A percentile compares a stretch with the other conserved stretches of the same genome.
These are phyloP conservation scores for Standfussiana lucernea DNA, from an alignment of 2,888 invertebrate genomes.

Conservation along the genomic window DNA sequence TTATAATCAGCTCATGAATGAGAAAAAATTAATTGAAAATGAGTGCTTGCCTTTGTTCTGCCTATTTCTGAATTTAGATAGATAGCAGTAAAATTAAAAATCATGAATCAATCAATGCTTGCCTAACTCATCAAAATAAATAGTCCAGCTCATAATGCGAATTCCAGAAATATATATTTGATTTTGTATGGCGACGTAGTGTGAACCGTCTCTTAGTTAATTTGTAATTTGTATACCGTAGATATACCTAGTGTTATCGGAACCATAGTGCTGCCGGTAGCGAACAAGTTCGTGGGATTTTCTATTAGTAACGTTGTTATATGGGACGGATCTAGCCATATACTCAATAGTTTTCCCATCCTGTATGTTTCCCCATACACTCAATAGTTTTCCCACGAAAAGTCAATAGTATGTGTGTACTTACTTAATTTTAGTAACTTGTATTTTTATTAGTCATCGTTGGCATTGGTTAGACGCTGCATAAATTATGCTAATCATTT, in stretches of 20 bases:
- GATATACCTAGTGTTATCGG: slow-evolving; percentile 9
- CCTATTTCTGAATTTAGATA: background rate
- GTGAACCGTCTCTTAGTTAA: slow-evolving; percentile 6
- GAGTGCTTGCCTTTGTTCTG: background rate
- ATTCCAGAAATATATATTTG: background rate
- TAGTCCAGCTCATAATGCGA: background rate
- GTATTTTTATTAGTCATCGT: slow-evolving; percentile 14
- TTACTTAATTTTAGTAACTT: background rate
- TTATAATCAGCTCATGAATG: slow-evolving; percentile 11
- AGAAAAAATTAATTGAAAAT: background rate
- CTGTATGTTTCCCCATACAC: too few species aligned
- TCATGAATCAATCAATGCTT: too few species aligned
- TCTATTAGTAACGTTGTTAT: slow-evolving; percentile 23
- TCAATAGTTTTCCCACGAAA: slow-evolving; percentile 40
- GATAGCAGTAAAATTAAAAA: background rate
- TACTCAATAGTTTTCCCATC: slow-evolving; percentile 37
- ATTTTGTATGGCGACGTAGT: background rate
- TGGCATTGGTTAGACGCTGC: slow-evolving; percentile 6
- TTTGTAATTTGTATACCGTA: slow-evolving; percentile 2
- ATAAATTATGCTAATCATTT: background rate
- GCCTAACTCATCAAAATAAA: background rate
- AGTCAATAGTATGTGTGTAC: background rate
- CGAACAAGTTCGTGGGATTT: slow-evolving; percentile 49
- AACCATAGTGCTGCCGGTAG: slow-evolving; percentile 39
- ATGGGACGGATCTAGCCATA: slow-evolving; percentile 2